These are phyloP conservation scores for Stegodyphus mimosarum DNA, from an alignment of 1,140 invertebrate species.

Conservation along the genomic window DNA sequence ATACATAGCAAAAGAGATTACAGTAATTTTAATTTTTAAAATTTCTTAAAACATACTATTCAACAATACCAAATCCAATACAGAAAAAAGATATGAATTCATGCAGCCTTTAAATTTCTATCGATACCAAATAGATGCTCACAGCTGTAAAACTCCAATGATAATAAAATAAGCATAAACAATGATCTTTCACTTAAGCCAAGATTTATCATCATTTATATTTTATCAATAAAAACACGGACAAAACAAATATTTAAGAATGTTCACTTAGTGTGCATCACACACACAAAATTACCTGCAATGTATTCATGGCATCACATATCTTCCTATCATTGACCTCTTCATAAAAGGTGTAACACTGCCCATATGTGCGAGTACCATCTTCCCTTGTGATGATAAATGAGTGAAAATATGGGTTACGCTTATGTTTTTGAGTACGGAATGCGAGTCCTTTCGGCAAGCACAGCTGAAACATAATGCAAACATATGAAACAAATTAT, in stretches of 20 bases:
- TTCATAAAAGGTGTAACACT: constrained; percentile 94
- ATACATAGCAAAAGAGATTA: no score
- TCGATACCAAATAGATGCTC: no score
- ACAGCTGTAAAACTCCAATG: no score
- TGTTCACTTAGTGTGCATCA: background rate
- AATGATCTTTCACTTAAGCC: no score
- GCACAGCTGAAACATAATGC: constrained; percentile 78
- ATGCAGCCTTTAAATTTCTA: no score
- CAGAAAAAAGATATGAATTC: no score
- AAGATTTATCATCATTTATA: no score
- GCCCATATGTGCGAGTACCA: constrained; percentile 92
- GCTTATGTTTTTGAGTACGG: constrained; percentile 87
- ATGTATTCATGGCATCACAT: constrained; percentile 92
- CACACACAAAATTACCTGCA: constrained; percentile 75
- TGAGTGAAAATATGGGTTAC: constrained; percentile 87
- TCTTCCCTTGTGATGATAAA: constrained; percentile 97
- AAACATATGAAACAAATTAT: no score
- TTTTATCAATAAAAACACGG: background rate
- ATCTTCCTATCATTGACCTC: constrained; percentile 91
- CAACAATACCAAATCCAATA: no score
- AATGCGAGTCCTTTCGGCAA: constrained; percentile 93
- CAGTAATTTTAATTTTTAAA: no score
- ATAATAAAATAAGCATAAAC: no score
- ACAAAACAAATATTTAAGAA: background rate
- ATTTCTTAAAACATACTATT: no score